Base-by-base conservation (phyloP, 2,113 vertebrate species). In the Thunnus thynnus region DNA sequence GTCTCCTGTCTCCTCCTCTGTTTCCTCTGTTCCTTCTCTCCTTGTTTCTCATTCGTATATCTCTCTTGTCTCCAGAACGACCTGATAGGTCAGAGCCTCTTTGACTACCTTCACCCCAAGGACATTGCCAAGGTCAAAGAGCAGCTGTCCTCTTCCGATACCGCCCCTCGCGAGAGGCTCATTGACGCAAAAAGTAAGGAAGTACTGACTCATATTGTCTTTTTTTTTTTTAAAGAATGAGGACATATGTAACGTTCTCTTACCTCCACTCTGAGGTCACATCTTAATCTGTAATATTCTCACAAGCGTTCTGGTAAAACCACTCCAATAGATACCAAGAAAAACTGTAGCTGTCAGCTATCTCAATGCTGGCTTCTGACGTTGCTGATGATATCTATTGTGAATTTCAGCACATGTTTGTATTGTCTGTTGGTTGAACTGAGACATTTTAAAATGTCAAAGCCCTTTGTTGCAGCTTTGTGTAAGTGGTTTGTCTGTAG, bases 71-170 rank as follows among this genome's bases (percentile, higher is more conserved):
- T 87, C 13, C 58, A 96, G 98, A 99, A 99, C 30, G 98, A 99
- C 92, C 95, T 99, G 87, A 99, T 99, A 82, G 98, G 98, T 78
- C 98, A 99, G 95, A 99, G 98, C 91, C 91, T 99, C 84, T 99
- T 99, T 80, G 98, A 99, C 93, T 99, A 99, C 93, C 96, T 99
- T 89, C 98, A 99, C 77, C 98, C 98, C 78, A 99, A 99, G 95
- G 98, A 99, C 92, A 99, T 99, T n/a, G 97, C 98, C 95, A 99
- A 99, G 97, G 98, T 99, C 60, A 99, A 99, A 93, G 98, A 99
- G 88, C 98, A 99, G 93, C 96, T 99, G 83, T 99, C 98, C 4
- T 99, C 98, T 3, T 99, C 98, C 0, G 98, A 99, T 81, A 98
- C 97, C 0, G 97, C 98, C 0, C 98, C 98, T 1, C 94, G 98